Evolutionary conservation across 35 echinoderm and acorn worm genomes (phyloP), one percentile per base, ranked within the genome.

Genomic region (Apostichopus parvimensis): DNA sequence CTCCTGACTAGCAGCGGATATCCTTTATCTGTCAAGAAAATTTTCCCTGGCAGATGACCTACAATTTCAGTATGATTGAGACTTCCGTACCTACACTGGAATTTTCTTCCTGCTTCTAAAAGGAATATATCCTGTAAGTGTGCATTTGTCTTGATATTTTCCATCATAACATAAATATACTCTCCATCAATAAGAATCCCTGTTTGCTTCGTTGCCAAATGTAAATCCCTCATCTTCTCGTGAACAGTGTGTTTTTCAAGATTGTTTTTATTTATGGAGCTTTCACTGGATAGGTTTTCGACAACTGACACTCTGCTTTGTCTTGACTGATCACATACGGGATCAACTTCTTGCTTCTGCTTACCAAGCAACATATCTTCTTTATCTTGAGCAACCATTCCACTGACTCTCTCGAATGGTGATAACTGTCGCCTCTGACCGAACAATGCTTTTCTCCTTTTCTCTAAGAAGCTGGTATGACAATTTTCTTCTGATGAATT

Each of bases 71-170:
- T 89, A 73, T 97, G 95, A 13, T 6, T 55, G 10, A 97, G 84
- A 24, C 20, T 84, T n/a, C 95, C 95, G 91, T 90, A 90, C 56
- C 91, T 93, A 87, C 77, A 95, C 12, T 83, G 81, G 72, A 97
- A 97, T 6, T 20, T 73, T 17, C 73, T 83, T 2, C 45, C 58
- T 12, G 93, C 92, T 58, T 92, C 60, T 34, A 96, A 75, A 24
- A 77, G 65, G 21, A 96, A 77, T 17, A 95, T 76, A 18, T 75
- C 77, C 26, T 82, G 79, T n/a, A 96, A 60, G 54, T 80, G 64
- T 45, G 87, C 93, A 87, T 94, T 81, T 20, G 83, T 87, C 77
- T 96, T 96, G 56, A 94, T 79, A 85, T 96, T 94, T 62, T 96
- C 92, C 83, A 71, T 92, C n/a, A 83, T 59, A 23, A 88, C 90